A percentile compares a stretch with the other conserved stretches of the same genome.
Conservation (phyloP, 2,113 vertebrate species). For the Nothobranchius kuhntae region DNA sequence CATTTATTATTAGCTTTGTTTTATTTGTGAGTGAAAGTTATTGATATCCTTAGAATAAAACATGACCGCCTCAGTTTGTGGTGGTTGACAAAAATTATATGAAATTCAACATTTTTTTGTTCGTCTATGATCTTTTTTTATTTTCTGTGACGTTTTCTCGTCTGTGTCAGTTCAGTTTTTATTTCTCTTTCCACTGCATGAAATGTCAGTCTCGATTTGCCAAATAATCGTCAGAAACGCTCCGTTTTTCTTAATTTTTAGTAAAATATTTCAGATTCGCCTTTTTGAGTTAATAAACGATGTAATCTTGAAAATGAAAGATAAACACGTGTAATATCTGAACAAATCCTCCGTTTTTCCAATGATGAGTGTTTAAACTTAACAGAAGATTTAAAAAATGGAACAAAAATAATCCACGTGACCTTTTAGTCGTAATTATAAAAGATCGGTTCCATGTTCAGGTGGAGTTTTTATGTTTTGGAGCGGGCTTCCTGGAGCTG, state of each 20-base stretch:
- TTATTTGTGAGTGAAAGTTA: not conserved
- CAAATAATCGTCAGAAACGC: constrained; percentile 4
- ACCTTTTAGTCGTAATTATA: not conserved
- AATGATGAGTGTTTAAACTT: not conserved
- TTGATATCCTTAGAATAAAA: constrained; percentile 2
- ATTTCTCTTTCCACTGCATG: constrained; percentile 43
- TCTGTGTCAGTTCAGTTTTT: not conserved
- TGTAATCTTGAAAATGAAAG: too few species aligned
- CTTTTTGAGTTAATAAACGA: too few species aligned
- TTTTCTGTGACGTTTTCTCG: too few species aligned
- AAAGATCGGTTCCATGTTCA: not conserved
- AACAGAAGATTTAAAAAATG: not conserved
- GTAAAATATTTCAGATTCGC: constrained; percentile 24
- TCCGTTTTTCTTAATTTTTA: not conserved
- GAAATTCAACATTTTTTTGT: not conserved
- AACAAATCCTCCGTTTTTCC: not conserved
- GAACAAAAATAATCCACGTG: not conserved
- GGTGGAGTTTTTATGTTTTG: constrained; percentile 37
- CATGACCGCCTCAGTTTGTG: not conserved
- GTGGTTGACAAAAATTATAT: too few species aligned
- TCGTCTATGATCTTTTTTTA: too few species aligned
- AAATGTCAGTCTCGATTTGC: constrained; percentile 48
- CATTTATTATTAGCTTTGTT: not conserved
- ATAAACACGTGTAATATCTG: too few species aligned
- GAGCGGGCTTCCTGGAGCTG: constrained; percentile 58